Base-by-base conservation (phyloP, 2,888 invertebrate species). In the Euzophera pinguis region DNA sequence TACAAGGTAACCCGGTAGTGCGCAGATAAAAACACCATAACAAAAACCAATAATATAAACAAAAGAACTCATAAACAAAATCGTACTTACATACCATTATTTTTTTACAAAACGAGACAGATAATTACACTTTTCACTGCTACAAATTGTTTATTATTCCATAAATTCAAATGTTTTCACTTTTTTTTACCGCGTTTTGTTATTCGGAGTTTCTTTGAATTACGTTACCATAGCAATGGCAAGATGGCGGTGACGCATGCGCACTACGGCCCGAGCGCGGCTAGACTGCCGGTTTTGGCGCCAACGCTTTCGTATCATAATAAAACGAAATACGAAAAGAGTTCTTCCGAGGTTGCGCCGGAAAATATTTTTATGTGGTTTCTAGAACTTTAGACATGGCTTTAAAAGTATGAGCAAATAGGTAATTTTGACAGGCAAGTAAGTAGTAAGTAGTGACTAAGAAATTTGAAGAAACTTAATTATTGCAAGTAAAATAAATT, bases 261-360 rank as follows among this genome's bases (percentile, higher is more conserved):
- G 81, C 73, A 63, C 74, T 49, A 66, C 54, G 50, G 52, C 62
- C 69, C 69, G 71, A 62, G 57, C 75, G 67, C 72, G 67, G 61
- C 63, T 60, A 62, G 69, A 85, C 85, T 85, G 82, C 67, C 65
- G 69, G 78, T 80, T 85, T 85, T 87, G 84, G 84, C 85, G 87
- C 82, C 84, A 80, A 74, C 67, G 55, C 32, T 50, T 35, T 45
- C 47, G 56, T 48, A 51, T 32, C 45, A 10, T 55, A 58, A 58
- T 54, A 55, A 55, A 60, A 56, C 48, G 22, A 60, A 49, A 51
- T 55, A 57, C 54, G 52, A 54, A 16, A 38, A 37, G 55, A 56
- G 56, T 53, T 56, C 59, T 62, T 61, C 62, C 61, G 42, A 42
- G 50, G 50, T 50, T 50, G 50, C 34, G 12, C 42, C 50, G 50